phyloP scores from a whole-genome alignment of 2,113 vertebrate genomes.

The Heterotis niloticus region DNA sequence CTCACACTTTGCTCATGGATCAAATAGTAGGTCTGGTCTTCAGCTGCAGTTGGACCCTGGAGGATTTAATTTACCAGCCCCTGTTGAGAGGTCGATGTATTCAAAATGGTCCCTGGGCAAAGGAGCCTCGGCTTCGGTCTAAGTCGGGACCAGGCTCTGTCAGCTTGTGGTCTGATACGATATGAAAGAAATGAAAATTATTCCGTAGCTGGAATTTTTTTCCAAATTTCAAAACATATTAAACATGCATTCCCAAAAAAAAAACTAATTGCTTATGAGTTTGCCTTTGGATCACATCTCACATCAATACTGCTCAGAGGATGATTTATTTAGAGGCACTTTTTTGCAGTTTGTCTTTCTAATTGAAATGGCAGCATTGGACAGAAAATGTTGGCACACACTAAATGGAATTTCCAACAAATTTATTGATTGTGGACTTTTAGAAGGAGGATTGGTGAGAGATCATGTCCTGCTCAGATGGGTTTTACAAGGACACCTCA shows the following conservation, averaged over 20 bases:
- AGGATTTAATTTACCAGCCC: no score
- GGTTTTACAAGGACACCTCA: constrained; percentile 34
- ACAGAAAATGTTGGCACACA: not conserved
- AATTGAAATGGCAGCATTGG: constrained; percentile 23
- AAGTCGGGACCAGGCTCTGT: constrained; percentile 43
- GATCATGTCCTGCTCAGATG: constrained; percentile 4
- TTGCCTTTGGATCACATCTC: constrained; percentile 16
- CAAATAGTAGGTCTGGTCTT: no score
- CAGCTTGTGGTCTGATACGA: constrained; percentile 45
- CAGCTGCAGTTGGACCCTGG: not conserved
- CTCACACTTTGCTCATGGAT: no score
- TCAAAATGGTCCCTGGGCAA: constrained; percentile 60
- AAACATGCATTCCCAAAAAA: constrained; percentile 34
- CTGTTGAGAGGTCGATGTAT: constrained; percentile 56
- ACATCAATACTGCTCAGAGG: constrained; percentile 10
- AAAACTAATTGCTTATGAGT: constrained; percentile 15
- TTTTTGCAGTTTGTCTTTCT: not conserved
- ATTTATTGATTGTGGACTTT: constrained; percentile 20
- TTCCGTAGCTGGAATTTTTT: constrained; percentile 37
- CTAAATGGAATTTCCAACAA: not conserved
- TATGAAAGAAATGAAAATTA: constrained; percentile 34
- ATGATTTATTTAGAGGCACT: constrained; percentile 33
- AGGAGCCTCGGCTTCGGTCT: constrained; percentile 41
- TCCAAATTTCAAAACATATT: constrained; percentile 31
- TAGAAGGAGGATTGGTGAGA: not conserved